Evolutionary conservation across 2,888 invertebrate species (phyloP).

Genomic region (Gisinianus flammeolus): DNA sequence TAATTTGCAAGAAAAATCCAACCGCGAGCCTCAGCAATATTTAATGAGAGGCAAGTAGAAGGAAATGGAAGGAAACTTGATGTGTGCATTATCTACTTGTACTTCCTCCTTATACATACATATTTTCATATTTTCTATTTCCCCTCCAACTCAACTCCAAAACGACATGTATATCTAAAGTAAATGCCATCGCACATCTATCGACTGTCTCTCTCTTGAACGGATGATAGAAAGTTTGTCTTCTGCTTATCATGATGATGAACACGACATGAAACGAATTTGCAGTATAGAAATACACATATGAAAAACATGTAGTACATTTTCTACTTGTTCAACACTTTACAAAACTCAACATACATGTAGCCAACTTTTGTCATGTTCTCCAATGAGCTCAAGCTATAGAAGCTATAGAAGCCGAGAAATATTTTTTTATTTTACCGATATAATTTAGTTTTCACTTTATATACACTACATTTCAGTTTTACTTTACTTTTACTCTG

Average conservation of each 20-base stretch:
- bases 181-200: background rate
- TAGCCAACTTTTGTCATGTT: no score
- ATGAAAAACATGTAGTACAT: background rate
- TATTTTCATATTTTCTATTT: no score
- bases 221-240: background rate
- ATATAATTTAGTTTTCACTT: background rate
- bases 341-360: no score
- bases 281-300: background rate
- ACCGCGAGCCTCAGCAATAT: conserved; percentile 22
- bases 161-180: no score
- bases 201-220: background rate
- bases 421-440: no score
- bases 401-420: no score
- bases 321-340: background rate
- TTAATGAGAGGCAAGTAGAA: conserved; percentile 16
- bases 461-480: background rate
- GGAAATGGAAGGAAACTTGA: background rate
- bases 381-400: background rate
- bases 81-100: background rate
- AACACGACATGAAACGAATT: background rate
- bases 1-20: conserved; percentile 18
- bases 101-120: background rate
- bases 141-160: no score
- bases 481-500: no score
- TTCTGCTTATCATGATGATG: background rate